phyloP scores from a whole-genome alignment of 2,797 vertebrate species.

The Paratrypauchen microcephalus region DNA sequence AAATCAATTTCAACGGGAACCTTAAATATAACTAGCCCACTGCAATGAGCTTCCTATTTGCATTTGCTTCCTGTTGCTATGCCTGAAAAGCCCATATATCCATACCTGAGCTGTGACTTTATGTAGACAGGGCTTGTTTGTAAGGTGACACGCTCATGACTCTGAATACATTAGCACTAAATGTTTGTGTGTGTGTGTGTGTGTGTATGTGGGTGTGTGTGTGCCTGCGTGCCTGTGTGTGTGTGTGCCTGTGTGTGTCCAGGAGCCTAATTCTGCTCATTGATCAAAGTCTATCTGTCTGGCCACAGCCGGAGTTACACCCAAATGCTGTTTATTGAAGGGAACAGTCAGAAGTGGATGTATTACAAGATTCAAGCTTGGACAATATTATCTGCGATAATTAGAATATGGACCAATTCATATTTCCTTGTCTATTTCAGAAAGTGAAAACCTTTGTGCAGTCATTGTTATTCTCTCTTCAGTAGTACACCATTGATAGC shows the following conservation, averaged over 20 bases:
- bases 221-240: conserved; percentile 1
- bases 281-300: conserved; percentile 68
- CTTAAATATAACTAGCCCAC: no score
- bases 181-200: conserved; percentile 15
- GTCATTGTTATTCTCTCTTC: not conserved
- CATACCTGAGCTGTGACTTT: conserved; percentile 21
- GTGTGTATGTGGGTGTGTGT: not conserved
- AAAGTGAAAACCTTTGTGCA: not conserved
- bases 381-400: not conserved
- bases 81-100: conserved; percentile 31
- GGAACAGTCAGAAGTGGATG: not conserved
- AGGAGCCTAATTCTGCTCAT: conserved; percentile 30
- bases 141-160: conserved; percentile 40
- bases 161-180: conserved; percentile 43
- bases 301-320: conserved; percentile 54
- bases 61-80: conserved; percentile 1
- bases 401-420: not conserved
- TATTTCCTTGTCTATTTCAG: not conserved
- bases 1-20: no score
- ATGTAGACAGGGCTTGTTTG: conserved; percentile 34
- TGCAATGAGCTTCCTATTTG: no score
- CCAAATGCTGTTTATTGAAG: conserved; percentile 8
- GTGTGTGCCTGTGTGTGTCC: conserved; percentile 12
- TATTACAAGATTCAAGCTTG: not conserved
- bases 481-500: conserved; percentile 1